Percentiles rank a stretch among this genome's conserved stretches.
phyloP scores from a whole-genome alignment of 2,113 vertebrate genomes.

The Apteryx owenii region DNA sequence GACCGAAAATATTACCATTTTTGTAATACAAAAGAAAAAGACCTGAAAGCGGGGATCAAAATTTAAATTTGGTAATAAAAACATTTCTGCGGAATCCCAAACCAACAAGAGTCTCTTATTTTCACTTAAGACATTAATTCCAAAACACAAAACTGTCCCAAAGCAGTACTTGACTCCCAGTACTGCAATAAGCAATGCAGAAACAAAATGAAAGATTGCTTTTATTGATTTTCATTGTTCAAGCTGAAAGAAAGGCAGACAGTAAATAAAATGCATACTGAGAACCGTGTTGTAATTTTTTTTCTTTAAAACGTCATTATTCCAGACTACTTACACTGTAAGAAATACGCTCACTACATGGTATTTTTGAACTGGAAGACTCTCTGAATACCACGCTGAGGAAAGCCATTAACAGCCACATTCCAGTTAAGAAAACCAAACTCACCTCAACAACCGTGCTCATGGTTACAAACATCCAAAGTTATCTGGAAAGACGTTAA shows the following conservation, averaged over 20 bases:
- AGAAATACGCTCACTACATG: not conserved
- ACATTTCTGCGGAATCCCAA: not conserved
- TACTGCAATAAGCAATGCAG: not conserved
- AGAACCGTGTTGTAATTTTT: not conserved
- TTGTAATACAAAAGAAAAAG: not conserved
- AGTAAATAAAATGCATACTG: not conserved
- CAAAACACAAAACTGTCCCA: not conserved
- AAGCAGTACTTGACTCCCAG: not conserved
- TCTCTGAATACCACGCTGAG: not conserved
- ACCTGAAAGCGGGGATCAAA: not conserved
- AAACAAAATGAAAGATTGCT: not conserved
- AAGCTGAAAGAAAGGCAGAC: not conserved
- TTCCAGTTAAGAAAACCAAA: not conserved
- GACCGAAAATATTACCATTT: not conserved
- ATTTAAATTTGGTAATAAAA: not conserved
- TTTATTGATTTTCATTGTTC: slow-evolving; percentile 13
- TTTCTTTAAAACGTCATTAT: not conserved
- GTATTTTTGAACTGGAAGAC: not conserved
- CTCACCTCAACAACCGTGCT: not conserved
- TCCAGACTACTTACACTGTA: not conserved
- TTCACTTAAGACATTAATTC: not conserved
- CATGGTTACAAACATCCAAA: accelerated
- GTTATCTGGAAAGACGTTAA: not conserved
- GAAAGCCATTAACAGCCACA: not conserved
- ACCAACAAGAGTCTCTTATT: not conserved